phyloP scores from a whole-genome alignment of 2,797 vertebrate genomes.

The Dryobates pubescens region DNA sequence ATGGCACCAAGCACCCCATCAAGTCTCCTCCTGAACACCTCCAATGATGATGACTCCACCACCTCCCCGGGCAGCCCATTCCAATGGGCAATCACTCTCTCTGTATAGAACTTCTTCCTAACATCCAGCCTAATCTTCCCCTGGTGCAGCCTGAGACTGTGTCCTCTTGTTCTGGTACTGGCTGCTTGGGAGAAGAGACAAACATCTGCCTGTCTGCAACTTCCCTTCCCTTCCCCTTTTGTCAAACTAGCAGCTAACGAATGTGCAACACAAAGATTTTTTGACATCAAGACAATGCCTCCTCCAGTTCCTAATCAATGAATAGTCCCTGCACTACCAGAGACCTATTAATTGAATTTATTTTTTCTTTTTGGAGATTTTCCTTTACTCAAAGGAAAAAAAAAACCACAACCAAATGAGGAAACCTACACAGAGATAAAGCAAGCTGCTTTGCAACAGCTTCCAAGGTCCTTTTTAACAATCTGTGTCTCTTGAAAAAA shows the following conservation, averaged over 20 bases:
- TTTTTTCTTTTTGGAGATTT: not conserved
- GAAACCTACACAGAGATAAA: not conserved
- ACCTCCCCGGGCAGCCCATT: too few relatives aligned
- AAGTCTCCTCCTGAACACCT: too few relatives aligned
- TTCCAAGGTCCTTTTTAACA: not conserved
- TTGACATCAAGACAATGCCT: not conserved
- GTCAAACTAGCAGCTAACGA: not conserved
- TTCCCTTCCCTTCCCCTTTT: too few relatives aligned
- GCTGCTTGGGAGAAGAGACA: too few relatives aligned
- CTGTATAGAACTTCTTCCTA: too few relatives aligned
- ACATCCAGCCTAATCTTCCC: too few relatives aligned
- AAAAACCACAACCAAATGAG: not conserved
- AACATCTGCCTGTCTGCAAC: too few relatives aligned
- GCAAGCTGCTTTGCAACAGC: not conserved
- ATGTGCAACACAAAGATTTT: not conserved
- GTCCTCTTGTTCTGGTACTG: too few relatives aligned
- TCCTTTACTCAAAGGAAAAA: not conserved
- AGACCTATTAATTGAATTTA: not conserved
- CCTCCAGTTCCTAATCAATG: not conserved
- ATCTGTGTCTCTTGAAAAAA: not conserved
- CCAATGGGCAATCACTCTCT: too few relatives aligned
- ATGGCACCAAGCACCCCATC: too few relatives aligned
- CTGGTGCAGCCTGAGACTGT: too few relatives aligned
- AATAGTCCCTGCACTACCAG: not conserved
- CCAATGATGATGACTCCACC: too few relatives aligned